These are phyloP conservation scores for Sebastolobus altivelis DNA, from an alignment of 2,797 vertebrate genomes.

Conservation along the genomic window DNA sequence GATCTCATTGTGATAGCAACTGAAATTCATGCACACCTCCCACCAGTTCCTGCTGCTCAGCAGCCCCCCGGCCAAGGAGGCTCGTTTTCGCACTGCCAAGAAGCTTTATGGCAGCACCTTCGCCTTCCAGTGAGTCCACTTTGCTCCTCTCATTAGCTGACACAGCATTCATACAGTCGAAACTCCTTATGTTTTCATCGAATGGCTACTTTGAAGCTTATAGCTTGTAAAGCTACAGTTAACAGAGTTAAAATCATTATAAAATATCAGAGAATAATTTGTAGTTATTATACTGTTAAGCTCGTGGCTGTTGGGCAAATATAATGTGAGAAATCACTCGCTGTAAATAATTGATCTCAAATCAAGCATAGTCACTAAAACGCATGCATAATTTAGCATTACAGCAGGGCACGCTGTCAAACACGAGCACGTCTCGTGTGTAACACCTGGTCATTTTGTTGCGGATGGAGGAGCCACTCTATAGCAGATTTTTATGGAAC, in stretches of 20 bases:
- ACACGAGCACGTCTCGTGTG: slow-evolving; percentile 42
- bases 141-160: slow-evolving; percentile 12
- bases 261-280: slow-evolving; percentile 23
- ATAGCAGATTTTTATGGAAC: slow-evolving; percentile 67
- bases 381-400: slow-evolving; percentile 53
- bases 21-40: slow-evolving; percentile 99
- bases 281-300: slow-evolving; percentile 5
- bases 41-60: slow-evolving; percentile 99
- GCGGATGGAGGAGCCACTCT: slow-evolving; percentile 37
- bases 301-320: slow-evolving; percentile 26
- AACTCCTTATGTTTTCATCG: not conserved
- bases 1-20: slow-evolving; percentile 88
- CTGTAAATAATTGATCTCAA: slow-evolving; percentile 50
- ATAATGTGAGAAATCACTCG: slow-evolving; percentile 19
- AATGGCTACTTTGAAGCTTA: not conserved
- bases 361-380: slow-evolving; percentile 37
- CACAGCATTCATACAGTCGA: not conserved
- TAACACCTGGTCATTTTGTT: slow-evolving; percentile 66
- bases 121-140: slow-evolving; percentile 96
- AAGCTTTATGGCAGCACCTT: slow-evolving; percentile 99
- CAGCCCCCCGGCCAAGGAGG: slow-evolving; percentile 99
- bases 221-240: not conserved
- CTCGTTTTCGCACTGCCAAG: slow-evolving; percentile 98
- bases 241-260: not conserved
- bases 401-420: slow-evolving; percentile 31